phyloP scores from a whole-genome alignment of 1,140 invertebrate genomes.

The Globodera ellingtonae region DNA sequence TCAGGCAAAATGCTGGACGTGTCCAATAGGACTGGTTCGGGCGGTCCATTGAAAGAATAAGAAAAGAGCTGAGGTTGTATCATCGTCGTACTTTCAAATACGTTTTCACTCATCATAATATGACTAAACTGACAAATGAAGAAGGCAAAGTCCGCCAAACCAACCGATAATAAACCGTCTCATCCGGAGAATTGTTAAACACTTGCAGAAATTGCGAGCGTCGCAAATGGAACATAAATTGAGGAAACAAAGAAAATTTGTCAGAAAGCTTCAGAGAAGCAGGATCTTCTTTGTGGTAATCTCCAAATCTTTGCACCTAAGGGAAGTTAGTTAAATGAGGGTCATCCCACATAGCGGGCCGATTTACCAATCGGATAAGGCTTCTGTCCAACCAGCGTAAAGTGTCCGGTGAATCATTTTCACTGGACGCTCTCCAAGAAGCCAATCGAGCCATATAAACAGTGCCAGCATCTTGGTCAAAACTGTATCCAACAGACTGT shows the following conservation, averaged over 20 bases:
- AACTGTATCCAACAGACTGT: constrained; percentile 75
- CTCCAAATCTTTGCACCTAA: constrained; percentile 97
- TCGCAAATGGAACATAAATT: constrained; percentile 98
- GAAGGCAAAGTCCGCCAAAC: not conserved
- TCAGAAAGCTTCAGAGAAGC: constrained; percentile 91
- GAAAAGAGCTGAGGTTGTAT: constrained; percentile 98
- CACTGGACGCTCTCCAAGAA: constrained; percentile 87
- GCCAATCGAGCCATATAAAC: constrained; percentile 95
- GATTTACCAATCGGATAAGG: constrained; percentile 85
- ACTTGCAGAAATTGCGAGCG: constrained; percentile 99
- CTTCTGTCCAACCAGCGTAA: constrained; percentile 96
- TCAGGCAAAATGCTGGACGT: constrained; percentile 96
- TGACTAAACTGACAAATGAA: constrained; percentile 72
- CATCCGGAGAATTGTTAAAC: constrained; percentile 99
- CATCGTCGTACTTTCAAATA: constrained; percentile 97
- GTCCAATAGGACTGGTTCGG: constrained; percentile 93
- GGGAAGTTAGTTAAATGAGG: constrained; percentile 43
- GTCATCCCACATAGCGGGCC: not conserved
- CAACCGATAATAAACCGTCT: constrained; percentile 96
- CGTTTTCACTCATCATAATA: constrained; percentile 93
- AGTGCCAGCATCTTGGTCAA: constrained; percentile 75
- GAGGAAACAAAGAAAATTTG: constrained; percentile 96
- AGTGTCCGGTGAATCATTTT: constrained; percentile 92
- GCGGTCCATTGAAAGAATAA: constrained; percentile 95
- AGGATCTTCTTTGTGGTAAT: constrained; percentile 95